phyloP scores from a whole-genome alignment of 64 coral and sea anemone genomes.

The Astreopora myriophthalma region DNA sequence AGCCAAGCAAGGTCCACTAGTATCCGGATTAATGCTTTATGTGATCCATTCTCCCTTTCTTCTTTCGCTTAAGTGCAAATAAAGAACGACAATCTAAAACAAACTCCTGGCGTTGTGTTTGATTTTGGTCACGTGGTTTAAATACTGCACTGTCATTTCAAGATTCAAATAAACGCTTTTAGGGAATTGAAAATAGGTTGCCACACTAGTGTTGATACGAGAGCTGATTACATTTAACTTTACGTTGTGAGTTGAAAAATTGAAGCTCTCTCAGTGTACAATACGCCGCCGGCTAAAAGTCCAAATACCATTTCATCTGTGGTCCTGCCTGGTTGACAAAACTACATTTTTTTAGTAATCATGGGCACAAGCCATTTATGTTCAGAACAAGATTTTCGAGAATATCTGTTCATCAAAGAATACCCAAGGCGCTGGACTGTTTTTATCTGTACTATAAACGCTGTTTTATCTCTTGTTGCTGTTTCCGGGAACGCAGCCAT shows the following conservation, averaged over 20 bases:
- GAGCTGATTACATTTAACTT: too few relatives aligned
- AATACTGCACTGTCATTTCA: neutral
- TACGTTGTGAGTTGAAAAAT: too few relatives aligned
- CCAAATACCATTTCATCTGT: neutral
- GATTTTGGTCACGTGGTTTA: neutral
- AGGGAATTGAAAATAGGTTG: neutral
- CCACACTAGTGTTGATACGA: neutral
- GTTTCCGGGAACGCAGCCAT: neutral
- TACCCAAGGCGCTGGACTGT: neutral
- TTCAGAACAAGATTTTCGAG: constrained; percentile 5
- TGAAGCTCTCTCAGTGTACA: too few relatives aligned
- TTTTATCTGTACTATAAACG: neutral
- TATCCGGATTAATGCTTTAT: neutral
- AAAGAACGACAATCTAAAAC: neutral
- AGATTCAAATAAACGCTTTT: neutral
- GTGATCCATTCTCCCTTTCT: too few relatives aligned
- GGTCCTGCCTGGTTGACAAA: neutral
- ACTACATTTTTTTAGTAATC: neutral
- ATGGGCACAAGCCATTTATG: neutral
- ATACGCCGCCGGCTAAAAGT: neutral
- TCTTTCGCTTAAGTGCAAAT: neutral
- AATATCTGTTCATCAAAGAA: constrained; percentile 6
- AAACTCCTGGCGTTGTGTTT: constrained; percentile 8
- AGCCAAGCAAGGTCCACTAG: neutral
- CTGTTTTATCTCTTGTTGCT: neutral